phyloP scores from a whole-genome alignment of 2,888 invertebrate genomes.

The Melieria omissa region DNA sequence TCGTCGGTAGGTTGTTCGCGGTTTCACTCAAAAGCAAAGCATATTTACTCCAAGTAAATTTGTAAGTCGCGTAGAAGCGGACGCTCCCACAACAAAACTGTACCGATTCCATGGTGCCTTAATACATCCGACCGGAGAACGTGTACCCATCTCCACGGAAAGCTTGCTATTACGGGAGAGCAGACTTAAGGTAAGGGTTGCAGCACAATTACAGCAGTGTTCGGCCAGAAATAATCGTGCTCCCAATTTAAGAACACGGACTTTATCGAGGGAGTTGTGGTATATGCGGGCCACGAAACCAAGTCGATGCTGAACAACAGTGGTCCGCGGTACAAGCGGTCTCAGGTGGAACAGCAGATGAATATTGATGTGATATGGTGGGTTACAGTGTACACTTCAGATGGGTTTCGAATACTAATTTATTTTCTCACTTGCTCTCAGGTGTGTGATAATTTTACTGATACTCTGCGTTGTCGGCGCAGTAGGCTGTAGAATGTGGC shows the following conservation, averaged over 20 bases:
- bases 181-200: conserved; percentile 72
- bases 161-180: conserved; percentile 94
- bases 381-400: conserved; percentile 56
- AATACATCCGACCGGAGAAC: conserved; percentile 80
- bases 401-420: background rate
- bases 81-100: conserved; percentile 94
- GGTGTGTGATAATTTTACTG: conserved; percentile 89
- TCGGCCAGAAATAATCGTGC: conserved; percentile 5
- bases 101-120: conserved; percentile 93
- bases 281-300: conserved; percentile 97
- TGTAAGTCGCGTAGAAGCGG: conserved; percentile 87
- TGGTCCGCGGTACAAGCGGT: conserved; percentile 92
- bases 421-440: conserved; percentile 41
- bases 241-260: conserved; percentile 82
- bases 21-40: conserved; percentile 71
- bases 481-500: conserved; percentile 89
- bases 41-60: conserved; percentile 84
- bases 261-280: conserved; percentile 94
- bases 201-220: background rate
- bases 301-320: conserved; percentile 98
- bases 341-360: conserved; percentile 91
- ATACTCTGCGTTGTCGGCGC: conserved; percentile 92
- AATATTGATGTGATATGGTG: conserved; percentile 97
- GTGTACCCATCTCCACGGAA: conserved; percentile 86
- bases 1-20: conserved; percentile 62